phyloP scores from a whole-genome alignment of 2,888 invertebrate species.

The Pyrrhosoma nymphula region DNA sequence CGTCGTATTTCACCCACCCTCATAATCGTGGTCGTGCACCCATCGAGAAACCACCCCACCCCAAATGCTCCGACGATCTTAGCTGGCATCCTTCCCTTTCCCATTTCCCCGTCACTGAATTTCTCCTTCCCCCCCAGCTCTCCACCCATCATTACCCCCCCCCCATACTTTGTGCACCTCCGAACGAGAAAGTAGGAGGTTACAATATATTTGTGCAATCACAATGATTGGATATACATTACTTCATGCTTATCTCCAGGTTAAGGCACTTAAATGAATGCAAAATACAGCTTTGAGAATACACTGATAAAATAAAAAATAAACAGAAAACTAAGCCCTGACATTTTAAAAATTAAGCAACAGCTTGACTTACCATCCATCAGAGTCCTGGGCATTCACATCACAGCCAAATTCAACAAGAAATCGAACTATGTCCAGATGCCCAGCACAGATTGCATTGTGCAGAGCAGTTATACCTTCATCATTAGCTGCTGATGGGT shows the following conservation, averaged over 20 bases:
- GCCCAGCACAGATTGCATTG: slow-evolving; percentile 99
- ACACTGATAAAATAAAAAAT: background rate
- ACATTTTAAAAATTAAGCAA: background rate
- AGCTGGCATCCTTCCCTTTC: no score
- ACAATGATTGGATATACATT: no score
- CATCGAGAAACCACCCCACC: no score
- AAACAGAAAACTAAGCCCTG: background rate
- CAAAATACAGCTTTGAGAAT: background rate
- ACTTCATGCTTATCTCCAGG: background rate
- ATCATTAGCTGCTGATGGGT: slow-evolving; percentile 98
- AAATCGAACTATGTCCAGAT: slow-evolving; percentile 98
- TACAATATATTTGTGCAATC: no score
- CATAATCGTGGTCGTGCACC: no score
- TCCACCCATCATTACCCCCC: no score
- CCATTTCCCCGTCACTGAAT: no score
- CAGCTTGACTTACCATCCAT: slow-evolving; percentile 89
- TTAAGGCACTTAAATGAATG: background rate
- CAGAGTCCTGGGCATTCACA: slow-evolving; percentile 99
- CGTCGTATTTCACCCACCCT: no score
- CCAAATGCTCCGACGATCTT: no score
- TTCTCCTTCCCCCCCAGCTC: no score
- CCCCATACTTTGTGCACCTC: no score
- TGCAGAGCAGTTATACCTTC: slow-evolving; percentile 99
- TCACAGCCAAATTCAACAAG: slow-evolving; percentile 98
- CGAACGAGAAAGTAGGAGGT: no score